Conservation (phyloP, 2,113 vertebrate species). For the Kobus ellipsiprymnus region DNA sequence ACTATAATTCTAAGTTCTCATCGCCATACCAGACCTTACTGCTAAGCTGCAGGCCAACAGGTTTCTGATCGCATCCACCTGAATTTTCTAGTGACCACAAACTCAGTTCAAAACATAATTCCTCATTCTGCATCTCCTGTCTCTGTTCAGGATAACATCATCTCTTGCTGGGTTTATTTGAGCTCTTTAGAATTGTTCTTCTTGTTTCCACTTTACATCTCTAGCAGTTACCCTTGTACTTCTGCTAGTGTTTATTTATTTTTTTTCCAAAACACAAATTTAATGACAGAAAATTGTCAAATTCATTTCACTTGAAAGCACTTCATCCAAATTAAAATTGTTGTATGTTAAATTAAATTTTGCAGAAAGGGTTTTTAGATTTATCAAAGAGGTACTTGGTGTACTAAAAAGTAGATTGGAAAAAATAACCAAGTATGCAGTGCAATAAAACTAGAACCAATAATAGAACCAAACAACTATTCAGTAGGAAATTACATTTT, state of each 20-base stretch:
- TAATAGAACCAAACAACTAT: background rate
- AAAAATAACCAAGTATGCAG: background rate
- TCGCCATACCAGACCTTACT: background rate
- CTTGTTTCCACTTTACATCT: background rate
- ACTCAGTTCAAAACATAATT: background rate
- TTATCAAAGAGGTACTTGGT: background rate
- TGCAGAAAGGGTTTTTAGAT: background rate
- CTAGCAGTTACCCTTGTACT: background rate
- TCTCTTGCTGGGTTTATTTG: background rate
- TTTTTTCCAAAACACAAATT: background rate
- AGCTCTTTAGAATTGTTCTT: background rate
- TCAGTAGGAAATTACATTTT: background rate
- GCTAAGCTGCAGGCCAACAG: background rate
- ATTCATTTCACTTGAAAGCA: background rate
- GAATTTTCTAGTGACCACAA: background rate
- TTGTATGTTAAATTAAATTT: slow-evolving; percentile 2
- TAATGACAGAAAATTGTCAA: background rate
- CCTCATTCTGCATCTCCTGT: background rate
- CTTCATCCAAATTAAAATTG: background rate
- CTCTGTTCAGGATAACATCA: background rate
- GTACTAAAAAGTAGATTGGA: background rate
- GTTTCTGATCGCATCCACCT: background rate
- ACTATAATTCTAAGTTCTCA: background rate
- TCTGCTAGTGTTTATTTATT: background rate
- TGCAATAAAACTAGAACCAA: background rate